Evolutionary conservation across 1,140 invertebrate species (phyloP), one percentile per base, ranked within the genome.

Genomic region (Drosophila busckii): DNA sequence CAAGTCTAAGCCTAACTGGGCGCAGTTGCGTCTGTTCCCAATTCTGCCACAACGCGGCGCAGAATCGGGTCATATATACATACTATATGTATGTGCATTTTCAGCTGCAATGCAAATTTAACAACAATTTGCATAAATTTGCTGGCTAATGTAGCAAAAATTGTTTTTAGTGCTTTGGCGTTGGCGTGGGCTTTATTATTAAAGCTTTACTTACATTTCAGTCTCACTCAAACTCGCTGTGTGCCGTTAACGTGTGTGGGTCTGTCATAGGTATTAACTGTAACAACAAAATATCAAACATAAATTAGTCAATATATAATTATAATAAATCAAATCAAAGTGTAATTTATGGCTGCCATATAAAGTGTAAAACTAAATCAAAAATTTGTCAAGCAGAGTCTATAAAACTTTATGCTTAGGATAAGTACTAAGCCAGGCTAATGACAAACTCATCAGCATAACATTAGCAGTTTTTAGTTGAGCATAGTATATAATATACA

Each of bases 241-340:
- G n/a, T 68, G 58, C 49, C 67, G 63, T 48, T 64, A 35, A 59
- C 35, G 54, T 68, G n/a, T n/a, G 44, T 63, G 41, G 68, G 46
- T 59, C 68, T 68, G 68, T 78, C 73, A 78, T 78, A 78, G 49
- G 40, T 53, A 25, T 80, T 78, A 68, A 80, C 71, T 78, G 58
- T 35, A 78, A 78, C 15, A 9, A 31, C 49, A 53, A 19, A 56
- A 23, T 48, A 46, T 50, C 29, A 12, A 31, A 29, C 42, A 60
- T 42, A 61, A 70, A 45, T 59, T 45, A 38, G 13, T 35, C 19
- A 31, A 28, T 38, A 16, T 20, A 49, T 20, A 19, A 29, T 38
- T 9, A 8, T 20, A 45, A 25, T 20, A 42, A 50, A 63, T 53
- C 40, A 12, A 8, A 23, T 10, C 16, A 22, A 4, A 29, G 32